These are phyloP conservation scores for Idaea dimidiata DNA, from an alignment of 2,888 invertebrate species.

Conservation along the genomic window DNA sequence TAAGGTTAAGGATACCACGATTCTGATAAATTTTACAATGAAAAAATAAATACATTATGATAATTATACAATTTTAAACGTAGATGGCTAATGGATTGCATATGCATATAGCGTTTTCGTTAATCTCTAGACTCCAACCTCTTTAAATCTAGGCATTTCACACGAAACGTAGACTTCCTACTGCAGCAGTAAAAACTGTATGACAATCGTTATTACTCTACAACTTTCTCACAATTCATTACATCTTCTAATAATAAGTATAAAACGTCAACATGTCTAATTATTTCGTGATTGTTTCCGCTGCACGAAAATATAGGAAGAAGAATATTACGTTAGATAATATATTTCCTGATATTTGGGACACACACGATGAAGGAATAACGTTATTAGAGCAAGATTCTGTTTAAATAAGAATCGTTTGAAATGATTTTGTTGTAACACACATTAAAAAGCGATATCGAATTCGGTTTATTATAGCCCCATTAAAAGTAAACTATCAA, in stretches of 20 bases:
- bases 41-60: too few relatives aligned
- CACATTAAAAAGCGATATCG: not conserved
- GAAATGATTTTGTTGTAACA: not conserved
- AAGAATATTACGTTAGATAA: conserved; percentile 49
- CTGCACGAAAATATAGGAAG: conserved; percentile 50
- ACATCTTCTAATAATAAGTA: conserved; percentile 44
- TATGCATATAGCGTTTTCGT: too few relatives aligned
- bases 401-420: not conserved
- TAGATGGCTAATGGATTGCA: too few relatives aligned
- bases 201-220: conserved; percentile 15
- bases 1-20: too few relatives aligned
- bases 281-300: conserved; percentile 59
- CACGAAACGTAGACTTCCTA: conserved; percentile 17
- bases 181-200: conserved; percentile 5
- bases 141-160: conserved; percentile 13
- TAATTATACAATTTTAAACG: too few relatives aligned
- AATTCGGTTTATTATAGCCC: not conserved
- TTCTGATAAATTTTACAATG: too few relatives aligned
- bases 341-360: conserved; percentile 48
- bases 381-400: not conserved
- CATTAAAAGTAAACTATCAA: too few relatives aligned
- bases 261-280: conserved; percentile 42
- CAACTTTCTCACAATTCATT: conserved; percentile 59
- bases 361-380: conserved; percentile 48
- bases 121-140: too few relatives aligned